A percentile compares a stretch with the other conserved stretches of the same genome.
Conservation (phyloP, 53 echinoderm and acorn worm genomes). For the Astropecten irregularis region DNA sequence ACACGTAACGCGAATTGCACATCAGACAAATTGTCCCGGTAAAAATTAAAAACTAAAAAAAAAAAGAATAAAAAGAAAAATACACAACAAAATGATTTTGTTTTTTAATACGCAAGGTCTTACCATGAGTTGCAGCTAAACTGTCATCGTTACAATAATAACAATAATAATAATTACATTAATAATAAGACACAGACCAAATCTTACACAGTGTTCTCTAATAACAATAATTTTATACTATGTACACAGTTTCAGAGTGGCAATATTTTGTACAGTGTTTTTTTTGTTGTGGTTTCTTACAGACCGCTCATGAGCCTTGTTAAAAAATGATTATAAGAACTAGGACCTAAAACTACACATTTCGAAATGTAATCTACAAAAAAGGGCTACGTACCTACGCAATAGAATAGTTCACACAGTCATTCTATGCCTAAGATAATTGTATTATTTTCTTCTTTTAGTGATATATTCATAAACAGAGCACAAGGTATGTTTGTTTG, state of each 20-base stretch:
- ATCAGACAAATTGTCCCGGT: conserved; percentile 24
- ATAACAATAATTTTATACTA: conserved; percentile 54
- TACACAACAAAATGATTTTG: not conserved
- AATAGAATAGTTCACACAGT: conserved; percentile 31
- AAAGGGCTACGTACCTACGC: conserved; percentile 6
- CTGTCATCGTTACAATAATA: not conserved
- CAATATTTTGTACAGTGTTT: conserved; percentile 22
- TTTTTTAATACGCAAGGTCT: conserved; percentile 48
- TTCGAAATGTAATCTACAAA: not conserved
- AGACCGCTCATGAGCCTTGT: conserved; percentile 27
- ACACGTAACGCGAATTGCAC: conserved; percentile 42
- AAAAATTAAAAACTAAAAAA: not conserved
- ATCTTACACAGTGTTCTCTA: conserved; percentile 27
- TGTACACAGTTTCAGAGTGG: conserved; percentile 46
- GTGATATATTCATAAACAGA: conserved; percentile 18
- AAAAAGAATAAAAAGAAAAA: not conserved
- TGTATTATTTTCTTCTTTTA: no score
- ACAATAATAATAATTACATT: not conserved
- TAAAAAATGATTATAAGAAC: conserved; percentile 29
- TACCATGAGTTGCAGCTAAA: conserved; percentile 48
- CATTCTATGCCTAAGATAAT: conserved; percentile 10
- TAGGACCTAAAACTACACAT: conserved; percentile 10
- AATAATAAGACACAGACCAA: conserved; percentile 52
- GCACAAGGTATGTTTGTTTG: conserved; percentile 15
- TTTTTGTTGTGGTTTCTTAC: conserved; percentile 3